Base-by-base conservation (phyloP, 2,888 invertebrate species). In the Aspidiotus rigidus region DNA sequence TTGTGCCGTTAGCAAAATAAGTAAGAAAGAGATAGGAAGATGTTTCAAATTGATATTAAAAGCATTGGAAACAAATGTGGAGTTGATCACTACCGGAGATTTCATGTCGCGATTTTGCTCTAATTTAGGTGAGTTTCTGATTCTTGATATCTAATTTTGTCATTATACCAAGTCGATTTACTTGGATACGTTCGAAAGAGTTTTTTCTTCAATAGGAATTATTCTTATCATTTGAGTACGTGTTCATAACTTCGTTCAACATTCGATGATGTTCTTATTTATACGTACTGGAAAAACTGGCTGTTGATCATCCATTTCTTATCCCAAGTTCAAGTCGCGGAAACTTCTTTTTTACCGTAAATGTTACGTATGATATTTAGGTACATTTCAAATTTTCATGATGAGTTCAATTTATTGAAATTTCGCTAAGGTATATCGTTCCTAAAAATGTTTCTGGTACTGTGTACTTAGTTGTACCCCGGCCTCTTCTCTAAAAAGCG, bases 21-120 rank as follows among this genome's bases (percentile, higher is more conserved):
- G 97, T 76, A 99, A 99, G 81, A 96, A 98, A 76, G 99, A 99
- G 81, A 99, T 99, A 71, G 99, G 99, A 0, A 82, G 97, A 73
- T 98, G 98, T 78, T 99, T 99, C 79, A 98, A 98, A 77, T 79
- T 98, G 56, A 99, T 99, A 71, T 81, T 98, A 54, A 96, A 96
- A 78, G 95, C 93, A 0, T 80, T 99, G 64, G 95, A 97, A 78
- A 99, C 98, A 0, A 96, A 92, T 44, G 95, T 99, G 8, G 96
- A 97, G 77, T 85, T 96, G 70, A 98, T 99, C 71, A 99, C 97
- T 0, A 98, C 97, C 0, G 96, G 93, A 1, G 99, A 99, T 78
- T 99, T 99, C 78, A 99, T 99, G 98, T 96, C 95, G 40, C 84
- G 93, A 74, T 99, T 99, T 81, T 99, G 99, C 78, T 91, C 96